phyloP scores from a whole-genome alignment of 2,113 vertebrate genomes.

The Cynopterus brachyotis region DNA sequence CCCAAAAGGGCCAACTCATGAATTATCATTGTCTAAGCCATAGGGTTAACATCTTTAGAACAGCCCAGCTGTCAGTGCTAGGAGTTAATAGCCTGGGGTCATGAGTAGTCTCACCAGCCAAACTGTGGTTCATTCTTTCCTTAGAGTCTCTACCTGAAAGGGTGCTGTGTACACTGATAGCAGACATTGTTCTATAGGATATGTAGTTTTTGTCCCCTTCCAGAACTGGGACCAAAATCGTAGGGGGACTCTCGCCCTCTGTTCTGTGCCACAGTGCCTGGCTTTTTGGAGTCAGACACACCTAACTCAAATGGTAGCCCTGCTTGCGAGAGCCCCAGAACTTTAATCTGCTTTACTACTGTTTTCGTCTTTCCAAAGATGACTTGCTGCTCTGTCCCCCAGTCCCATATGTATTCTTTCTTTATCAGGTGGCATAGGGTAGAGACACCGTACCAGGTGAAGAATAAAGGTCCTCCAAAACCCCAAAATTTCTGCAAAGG shows the following conservation, averaged over 20 bases:
- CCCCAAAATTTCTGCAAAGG: not conserved
- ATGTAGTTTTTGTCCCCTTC: not conserved
- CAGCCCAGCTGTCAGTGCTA: too few relatives aligned
- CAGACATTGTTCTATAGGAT: too few relatives aligned
- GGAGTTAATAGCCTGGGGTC: not conserved
- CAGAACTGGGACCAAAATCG: not conserved
- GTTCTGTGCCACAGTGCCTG: not conserved
- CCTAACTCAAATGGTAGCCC: not conserved
- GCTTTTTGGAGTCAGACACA: not conserved
- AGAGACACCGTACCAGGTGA: not conserved
- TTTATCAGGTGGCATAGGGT: not conserved
- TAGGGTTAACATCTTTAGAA: not conserved
- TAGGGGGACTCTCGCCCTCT: not conserved
- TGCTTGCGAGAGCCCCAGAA: not conserved
- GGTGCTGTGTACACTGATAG: not conserved
- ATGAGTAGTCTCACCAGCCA: not conserved
- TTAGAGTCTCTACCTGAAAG: not conserved
- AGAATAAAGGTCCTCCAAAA: not conserved
- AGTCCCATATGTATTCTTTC: not conserved
- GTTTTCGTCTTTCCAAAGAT: not conserved
- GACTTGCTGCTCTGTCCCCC: not conserved
- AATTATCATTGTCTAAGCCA: not conserved
- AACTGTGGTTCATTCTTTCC: not conserved
- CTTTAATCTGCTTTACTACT: not conserved
- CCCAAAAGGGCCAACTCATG: not conserved